Conservation (phyloP, 2,113 vertebrate genomes). For the Nothocercus nigrocapillus region DNA sequence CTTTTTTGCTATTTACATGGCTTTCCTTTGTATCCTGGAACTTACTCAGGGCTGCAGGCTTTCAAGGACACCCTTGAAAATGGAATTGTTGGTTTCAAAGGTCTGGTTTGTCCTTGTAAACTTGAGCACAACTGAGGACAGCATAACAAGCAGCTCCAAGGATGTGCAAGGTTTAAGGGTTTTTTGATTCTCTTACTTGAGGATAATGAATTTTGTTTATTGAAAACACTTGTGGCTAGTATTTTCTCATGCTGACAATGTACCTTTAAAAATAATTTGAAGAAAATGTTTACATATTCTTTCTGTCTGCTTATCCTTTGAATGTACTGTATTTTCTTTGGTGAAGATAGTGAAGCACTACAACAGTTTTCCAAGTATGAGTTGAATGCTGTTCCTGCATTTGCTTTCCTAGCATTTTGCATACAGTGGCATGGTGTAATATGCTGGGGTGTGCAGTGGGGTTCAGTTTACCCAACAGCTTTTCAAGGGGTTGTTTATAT, state of each 20-base stretch:
- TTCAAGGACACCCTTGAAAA: conserved; percentile 49
- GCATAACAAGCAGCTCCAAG: neutral
- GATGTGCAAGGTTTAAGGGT: neutral
- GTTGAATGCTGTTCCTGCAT: neutral
- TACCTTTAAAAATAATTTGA: neutral
- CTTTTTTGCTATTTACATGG: conserved; percentile 31
- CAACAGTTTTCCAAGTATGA: neutral
- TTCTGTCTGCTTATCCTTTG: neutral
- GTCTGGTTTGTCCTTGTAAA: conserved; percentile 44
- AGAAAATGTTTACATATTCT: neutral
- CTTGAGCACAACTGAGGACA: neutral
- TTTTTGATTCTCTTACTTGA: neutral
- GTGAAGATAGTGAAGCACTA: neutral
- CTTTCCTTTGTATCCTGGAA: neutral
- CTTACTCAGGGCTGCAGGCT: conserved; percentile 24
- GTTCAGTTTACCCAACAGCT: neutral
- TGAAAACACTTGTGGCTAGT: neutral
- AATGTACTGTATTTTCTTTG: neutral
- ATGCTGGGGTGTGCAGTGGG: neutral
- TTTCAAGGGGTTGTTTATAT: rapidly evolving
- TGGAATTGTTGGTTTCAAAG: neutral
- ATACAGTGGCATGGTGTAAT: neutral
- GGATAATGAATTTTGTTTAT: neutral
- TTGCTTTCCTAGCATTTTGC: neutral
- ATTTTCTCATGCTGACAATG: neutral